These are phyloP conservation scores for Sycophila texana DNA, from an alignment of 2,888 invertebrate species.

Conservation along the genomic window DNA sequence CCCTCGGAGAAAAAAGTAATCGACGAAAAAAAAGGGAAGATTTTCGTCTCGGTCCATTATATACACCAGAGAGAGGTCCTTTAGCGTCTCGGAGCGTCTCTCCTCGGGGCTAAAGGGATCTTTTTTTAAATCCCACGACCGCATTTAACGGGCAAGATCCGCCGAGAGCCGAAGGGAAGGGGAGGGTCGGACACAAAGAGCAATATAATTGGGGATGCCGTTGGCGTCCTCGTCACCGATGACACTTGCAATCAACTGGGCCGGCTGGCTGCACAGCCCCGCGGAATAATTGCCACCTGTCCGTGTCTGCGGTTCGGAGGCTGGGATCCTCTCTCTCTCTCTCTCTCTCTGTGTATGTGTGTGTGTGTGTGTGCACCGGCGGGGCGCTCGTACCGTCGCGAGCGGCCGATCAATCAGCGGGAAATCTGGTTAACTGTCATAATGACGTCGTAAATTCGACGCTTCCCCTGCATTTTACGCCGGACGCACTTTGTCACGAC, in stretches of 20 bases:
- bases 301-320: neutral
- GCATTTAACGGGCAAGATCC: neutral
- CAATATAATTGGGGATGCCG: constrained; percentile 43
- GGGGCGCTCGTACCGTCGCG: neutral
- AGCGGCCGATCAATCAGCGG: constrained; percentile 2
- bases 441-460: constrained; percentile 24
- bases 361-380: constrained; percentile 5
- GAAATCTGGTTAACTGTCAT: constrained; percentile 33
- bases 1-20: too few species aligned
- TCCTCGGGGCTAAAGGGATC: too few species aligned
- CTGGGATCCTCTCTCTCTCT: neutral
- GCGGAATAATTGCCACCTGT: constrained; percentile 24
- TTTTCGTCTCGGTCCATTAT: too few species aligned
- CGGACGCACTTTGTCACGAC: neutral
- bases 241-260: constrained; percentile 51
- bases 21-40: too few species aligned
- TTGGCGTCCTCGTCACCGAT: constrained; percentile 39
- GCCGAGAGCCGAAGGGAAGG: neutral
- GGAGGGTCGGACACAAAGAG: constrained; percentile 36
- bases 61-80: too few species aligned
- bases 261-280: constrained; percentile 23
- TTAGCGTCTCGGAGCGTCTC: too few species aligned
- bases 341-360: too few species aligned
- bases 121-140: too few species aligned
- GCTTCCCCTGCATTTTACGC: neutral